Conservation (phyloP, 2,113 vertebrate genomes). For the Lepus europaeus region DNA sequence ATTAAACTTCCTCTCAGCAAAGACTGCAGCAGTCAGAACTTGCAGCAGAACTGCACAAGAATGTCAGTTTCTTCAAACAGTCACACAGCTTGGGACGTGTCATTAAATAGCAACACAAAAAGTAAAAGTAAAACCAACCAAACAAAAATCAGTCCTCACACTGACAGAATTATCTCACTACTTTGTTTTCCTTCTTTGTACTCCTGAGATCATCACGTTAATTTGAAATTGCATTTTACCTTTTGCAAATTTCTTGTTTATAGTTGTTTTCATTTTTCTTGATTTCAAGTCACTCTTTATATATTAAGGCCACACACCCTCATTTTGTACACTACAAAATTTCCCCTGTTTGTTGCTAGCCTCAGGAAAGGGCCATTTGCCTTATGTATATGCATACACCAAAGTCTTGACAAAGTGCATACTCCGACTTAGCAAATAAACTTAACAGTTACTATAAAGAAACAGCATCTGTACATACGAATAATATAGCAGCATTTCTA, state of each 20-base stretch:
- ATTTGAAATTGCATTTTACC: not conserved
- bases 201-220: not conserved
- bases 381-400: not conserved
- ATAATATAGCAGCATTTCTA: not conserved
- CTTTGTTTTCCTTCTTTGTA: not conserved
- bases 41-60: not conserved
- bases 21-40: not conserved
- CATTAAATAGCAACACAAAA: not conserved
- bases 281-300: not conserved
- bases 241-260: not conserved
- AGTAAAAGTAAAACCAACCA: not conserved
- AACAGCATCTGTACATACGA: not conserved
- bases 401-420: not conserved
- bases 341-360: not conserved
- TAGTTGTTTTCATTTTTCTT: not conserved
- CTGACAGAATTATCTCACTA: not conserved
- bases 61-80: not conserved
- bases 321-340: not conserved
- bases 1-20: not conserved
- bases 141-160: not conserved
- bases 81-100: not conserved
- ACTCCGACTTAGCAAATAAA: not conserved
- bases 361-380: not conserved
- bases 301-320: not conserved
- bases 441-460: not conserved